phyloP scores from a whole-genome alignment of 2,888 invertebrate species.

The Oeneis ivallda region DNA sequence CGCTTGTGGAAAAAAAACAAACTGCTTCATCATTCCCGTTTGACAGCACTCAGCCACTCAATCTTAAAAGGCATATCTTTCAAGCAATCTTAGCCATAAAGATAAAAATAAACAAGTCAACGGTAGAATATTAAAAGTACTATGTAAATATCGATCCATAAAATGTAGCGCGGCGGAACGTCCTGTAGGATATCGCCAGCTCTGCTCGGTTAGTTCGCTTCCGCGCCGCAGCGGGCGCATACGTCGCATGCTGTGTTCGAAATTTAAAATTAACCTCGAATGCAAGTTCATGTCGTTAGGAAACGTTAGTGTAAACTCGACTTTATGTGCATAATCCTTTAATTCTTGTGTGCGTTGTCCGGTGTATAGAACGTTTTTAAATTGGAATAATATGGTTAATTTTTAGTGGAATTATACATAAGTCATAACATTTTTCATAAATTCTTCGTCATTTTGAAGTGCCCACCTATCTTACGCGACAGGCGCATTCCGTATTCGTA shows the following conservation, averaged over 20 bases:
- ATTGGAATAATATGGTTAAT: not conserved
- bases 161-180: constrained; percentile 58
- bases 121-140: constrained; percentile 74
- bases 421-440: too few relatives aligned
- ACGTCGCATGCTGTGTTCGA: constrained; percentile 62
- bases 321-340: constrained; percentile 16
- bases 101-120: constrained; percentile 49
- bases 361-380: not conserved
- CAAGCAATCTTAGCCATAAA: constrained; percentile 42
- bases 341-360: constrained; percentile 10
- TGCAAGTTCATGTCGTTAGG: constrained; percentile 20
- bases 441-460: too few relatives aligned
- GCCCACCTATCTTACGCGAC: too few relatives aligned
- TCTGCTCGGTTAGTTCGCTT: constrained; percentile 65
- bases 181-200: constrained; percentile 73
- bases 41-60: constrained; percentile 32
- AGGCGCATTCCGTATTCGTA: not conserved
- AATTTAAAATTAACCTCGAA: constrained; percentile 52
- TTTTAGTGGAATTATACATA: too few relatives aligned
- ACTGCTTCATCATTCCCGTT: constrained; percentile 23
- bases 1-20: constrained; percentile 12
- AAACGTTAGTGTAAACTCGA: constrained; percentile 19
- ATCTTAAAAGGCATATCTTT: constrained; percentile 37
- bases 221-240: constrained; percentile 69
- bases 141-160: constrained; percentile 80